Evolutionary conservation across 1,140 invertebrate species (phyloP).

Genomic region (Drosophila bifasciata): DNA sequence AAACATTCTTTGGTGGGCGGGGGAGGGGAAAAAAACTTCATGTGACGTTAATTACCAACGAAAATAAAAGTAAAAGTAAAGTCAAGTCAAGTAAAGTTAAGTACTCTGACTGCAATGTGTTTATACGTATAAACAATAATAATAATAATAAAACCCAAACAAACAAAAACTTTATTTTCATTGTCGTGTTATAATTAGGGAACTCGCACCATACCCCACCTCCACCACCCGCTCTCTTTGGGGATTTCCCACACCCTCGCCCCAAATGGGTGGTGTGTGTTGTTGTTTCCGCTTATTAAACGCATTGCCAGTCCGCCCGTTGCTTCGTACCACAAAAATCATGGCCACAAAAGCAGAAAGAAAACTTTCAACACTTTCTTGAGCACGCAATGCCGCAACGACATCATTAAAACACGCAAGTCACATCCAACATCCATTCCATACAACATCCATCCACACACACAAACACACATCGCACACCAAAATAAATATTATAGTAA

Average conservation of each 20-base stretch:
- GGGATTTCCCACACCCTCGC: slow-evolving; percentile 24
- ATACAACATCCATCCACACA: slow-evolving; percentile 8
- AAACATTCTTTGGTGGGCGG: slow-evolving; percentile 10
- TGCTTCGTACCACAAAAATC: slow-evolving; percentile 8
- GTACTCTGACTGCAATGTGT: not conserved
- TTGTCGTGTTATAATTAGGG: slow-evolving; percentile 33
- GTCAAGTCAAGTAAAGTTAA: slow-evolving; percentile 1
- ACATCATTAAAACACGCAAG: slow-evolving; percentile 65
- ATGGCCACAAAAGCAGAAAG: slow-evolving; percentile 25
- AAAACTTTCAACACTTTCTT: slow-evolving; percentile 71
- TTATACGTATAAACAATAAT: slow-evolving; percentile 34
- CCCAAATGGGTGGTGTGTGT: not conserved
- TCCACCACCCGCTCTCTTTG: too few relatives aligned
- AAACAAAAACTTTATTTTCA: slow-evolving; percentile 22
- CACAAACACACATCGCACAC: slow-evolving; percentile 24
- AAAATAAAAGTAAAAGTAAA: slow-evolving; percentile 49
- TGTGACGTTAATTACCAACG: slow-evolving; percentile 51
- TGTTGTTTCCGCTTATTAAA: slow-evolving; percentile 62
- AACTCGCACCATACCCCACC: not conserved
- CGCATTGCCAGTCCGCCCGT: slow-evolving; percentile 31
- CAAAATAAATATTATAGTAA: slow-evolving; percentile 21
- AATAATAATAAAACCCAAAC: slow-evolving; percentile 42
- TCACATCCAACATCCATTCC: slow-evolving; percentile 17
- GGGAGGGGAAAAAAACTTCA: too few relatives aligned
- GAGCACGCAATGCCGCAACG: slow-evolving; percentile 45